Evolutionary conservation across 53 echinoderm and acorn worm species (phyloP).

Genomic region (Echinarachnius parma): DNA sequence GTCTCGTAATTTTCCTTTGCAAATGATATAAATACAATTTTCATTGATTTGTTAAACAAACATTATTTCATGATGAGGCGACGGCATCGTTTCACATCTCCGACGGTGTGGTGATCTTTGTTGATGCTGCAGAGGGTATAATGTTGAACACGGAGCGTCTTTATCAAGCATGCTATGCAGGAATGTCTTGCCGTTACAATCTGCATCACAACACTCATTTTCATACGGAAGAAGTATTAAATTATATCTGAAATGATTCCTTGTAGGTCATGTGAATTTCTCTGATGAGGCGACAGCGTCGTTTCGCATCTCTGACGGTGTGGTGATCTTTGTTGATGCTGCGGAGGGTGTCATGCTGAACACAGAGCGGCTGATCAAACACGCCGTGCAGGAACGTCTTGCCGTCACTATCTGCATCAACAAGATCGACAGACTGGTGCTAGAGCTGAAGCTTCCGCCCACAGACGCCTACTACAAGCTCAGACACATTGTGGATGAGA

Average conservation of each 20-base stretch:
- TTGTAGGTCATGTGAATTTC: slow-evolving; percentile 98
- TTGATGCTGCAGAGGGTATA: slow-evolving; percentile 93
- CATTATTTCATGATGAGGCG: no score
- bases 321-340: slow-evolving; percentile 86
- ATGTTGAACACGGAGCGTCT: slow-evolving; percentile 96
- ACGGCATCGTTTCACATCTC: slow-evolving; percentile 81
- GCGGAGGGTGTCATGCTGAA: slow-evolving; percentile 97
- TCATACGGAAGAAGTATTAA: no score
- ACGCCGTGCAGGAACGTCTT: slow-evolving; percentile 85
- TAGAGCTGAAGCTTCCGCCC: slow-evolving; percentile 93
- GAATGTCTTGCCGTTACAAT: no score
- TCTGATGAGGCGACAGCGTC: slow-evolving; percentile 92
- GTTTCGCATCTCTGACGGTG: slow-evolving; percentile 85
- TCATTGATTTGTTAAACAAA: no score
- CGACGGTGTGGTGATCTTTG: slow-evolving; percentile 87
- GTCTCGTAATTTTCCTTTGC: no score
- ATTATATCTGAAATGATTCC: no score
- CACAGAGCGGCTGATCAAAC: slow-evolving; percentile 93
- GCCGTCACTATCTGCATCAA: slow-evolving; percentile 95
- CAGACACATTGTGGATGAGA: slow-evolving; percentile 84
- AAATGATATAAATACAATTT: no score
- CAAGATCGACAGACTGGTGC: slow-evolving; percentile 85
- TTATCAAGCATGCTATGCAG: slow-evolving; percentile 95
- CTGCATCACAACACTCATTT: no score
- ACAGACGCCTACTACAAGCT: slow-evolving; percentile 97